Base-by-base conservation (phyloP, 2,113 vertebrate species). In the Anhinga anhinga region DNA sequence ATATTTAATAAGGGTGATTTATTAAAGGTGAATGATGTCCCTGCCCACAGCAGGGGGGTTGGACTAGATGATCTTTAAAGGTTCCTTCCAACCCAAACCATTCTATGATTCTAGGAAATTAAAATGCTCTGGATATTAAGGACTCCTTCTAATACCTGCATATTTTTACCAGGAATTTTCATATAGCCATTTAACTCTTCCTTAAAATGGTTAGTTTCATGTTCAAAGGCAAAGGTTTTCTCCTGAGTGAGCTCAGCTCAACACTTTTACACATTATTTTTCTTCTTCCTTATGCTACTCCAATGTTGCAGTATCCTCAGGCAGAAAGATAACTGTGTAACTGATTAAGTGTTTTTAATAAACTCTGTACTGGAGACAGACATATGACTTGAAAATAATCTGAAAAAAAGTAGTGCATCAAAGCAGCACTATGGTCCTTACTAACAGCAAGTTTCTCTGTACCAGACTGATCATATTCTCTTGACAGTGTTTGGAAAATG, bases 291-390 rank as follows among this genome's bases (percentile, higher is more conserved):
- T 86, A 29, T 21, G 25, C 17, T 66, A 53, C 27, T 74, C 13
- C 42, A 58, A 0, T 42, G 5, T 65, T 58, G n/a, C 1, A 22
- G 5, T 13, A 62, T 13, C 21, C 7, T 83, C 21, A 53, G 13
- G 36, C 13, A 74, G 61, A 92, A 92, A 49, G 16, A 53, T 86
- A 83, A 32, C 2, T 62, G 18, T 13, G 2, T 42, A 52, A 58
- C 27, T 42, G 34, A 49, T 26, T 2, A 70, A 47, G 7, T 29
- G 16, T 59, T 93, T 86, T 92, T 90, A 66, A 85, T 40, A 72
- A 79, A 80, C 12, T 15, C 26, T 59, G 8, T 38, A 23, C 17
- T 73, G 25, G 25, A 81, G 59, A 42, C 10, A 66, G 53, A 44
- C 2, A 4, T 26, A 7, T 14, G 38, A 47, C 45, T 47, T 38